Base-by-base conservation (phyloP, 2,113 vertebrate species). In the Xiphophorus maculatus region DNA sequence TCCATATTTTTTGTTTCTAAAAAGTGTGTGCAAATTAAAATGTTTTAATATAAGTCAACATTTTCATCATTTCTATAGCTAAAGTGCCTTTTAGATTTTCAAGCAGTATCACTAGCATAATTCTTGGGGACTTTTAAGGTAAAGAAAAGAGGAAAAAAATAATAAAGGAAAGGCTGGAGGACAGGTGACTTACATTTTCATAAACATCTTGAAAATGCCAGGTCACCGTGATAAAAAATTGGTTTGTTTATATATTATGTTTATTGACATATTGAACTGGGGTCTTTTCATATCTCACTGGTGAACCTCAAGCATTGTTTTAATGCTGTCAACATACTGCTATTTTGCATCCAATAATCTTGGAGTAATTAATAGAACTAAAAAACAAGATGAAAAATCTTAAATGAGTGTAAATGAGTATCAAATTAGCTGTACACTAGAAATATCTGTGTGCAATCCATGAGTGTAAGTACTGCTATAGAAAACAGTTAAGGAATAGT, bases 151-250 rank as follows among this genome's bases (percentile, higher is more conserved):
- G 44, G 17, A 48, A 48, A 19, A 7, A 19, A 48, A 19, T 73
- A 73, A 62, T 62, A 42, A 37, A 71, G 74, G 25, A 63, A 9
- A 40, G 58, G 58, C 15, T 62, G 27, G 29, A 79, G 72, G 68
- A 76, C 61, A 64, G 66, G 60, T 74, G 67, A 77, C 80, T 79
- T 76, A 70, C 35, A 83, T 85, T 81, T 84, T 66, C 74, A 54
- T 51, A 77, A 77, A 87, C 73, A 68, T 65, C 74, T 63, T 42
- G 60, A 82, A 90, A 88, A 88, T 85, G 79, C 79, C 86, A 87
- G 70, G 83, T 78, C 81, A 80, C 79, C 1, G 2, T 68, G 61
- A 77, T 68, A 83, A 58, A 25, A 86, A 79, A 82, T 73, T 3
- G 71, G 63, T 85, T 90, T 69, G 67, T 74, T 74, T 35, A 63